Base-by-base conservation (phyloP, 2,888 invertebrate species). In the Drosophila anomalata region DNA sequence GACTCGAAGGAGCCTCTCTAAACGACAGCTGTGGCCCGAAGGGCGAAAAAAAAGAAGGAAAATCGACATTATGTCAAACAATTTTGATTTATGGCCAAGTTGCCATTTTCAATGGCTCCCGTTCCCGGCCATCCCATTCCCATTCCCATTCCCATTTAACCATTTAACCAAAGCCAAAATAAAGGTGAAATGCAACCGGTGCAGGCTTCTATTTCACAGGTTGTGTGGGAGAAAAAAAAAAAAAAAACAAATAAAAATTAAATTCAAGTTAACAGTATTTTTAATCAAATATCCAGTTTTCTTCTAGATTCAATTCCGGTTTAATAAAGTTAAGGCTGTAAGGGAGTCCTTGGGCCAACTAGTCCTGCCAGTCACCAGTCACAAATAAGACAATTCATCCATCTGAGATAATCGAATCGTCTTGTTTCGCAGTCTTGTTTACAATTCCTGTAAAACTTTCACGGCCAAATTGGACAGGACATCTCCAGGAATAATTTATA, bases 341-440 rank as follows among this genome's bases (percentile, higher is more conserved):
- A 46, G 20, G 14, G 9, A 29, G 33, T 26, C 6, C 26, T 26
- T 29, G 2, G 22, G 22, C 22, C 22, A 24, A 41, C 14, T 48
- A 33, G 29, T 11, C 22, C 14, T 29, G 42, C n/a, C 50, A 51
- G 44, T 36, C 42, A 62, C 22, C 14, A 14, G 14, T 14, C 14
- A 83, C 81, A 79, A 82, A 88, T 82, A 87, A 87, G 84, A 83
- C 88, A 87, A 88, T 88, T 71, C 88, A 87, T 80, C 87, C 87
- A 78, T 73, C 87, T 67, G 84, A 83, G 73, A 84, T 88, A 82
- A 82, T 82, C 88, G 84, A 87, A 82, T 82, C 61, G 76, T 70
- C 17, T 17, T 17, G 17, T 17, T 66, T 71, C 47, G 47, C 50
- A 66, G 78, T 75, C 69, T 79, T 87, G 81, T 79, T 79, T 79